Base-by-base conservation (phyloP, 2,888 invertebrate genomes). In the Trachelus stipa region DNA sequence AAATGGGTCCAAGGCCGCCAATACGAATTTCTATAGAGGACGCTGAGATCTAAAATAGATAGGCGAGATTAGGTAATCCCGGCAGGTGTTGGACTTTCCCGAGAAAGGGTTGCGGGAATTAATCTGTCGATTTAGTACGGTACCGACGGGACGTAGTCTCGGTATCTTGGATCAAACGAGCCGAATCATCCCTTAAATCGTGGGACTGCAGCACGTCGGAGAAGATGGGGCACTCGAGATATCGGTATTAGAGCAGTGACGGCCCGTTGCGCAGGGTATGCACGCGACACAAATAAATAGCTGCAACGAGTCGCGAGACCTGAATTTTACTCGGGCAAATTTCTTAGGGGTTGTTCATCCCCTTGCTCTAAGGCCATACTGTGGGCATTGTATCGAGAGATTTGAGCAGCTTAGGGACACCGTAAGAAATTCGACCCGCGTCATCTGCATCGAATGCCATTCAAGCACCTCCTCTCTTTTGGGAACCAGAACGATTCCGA, bases 61-160 rank as follows among this genome's bases (percentile, higher is more conserved):
- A 40, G 40, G 15, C 40, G 15, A 40, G 40, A 40, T 40, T 40
- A 30, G 69, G 69, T 69, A 69, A 69, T 69, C n/a, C 69, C 69
- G 69, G 69, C 69, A 69, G 69, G 69, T 69, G 69, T 69, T 69
- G n/a, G 69, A 30, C 1, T 69, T 30, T 69, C n/a, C 30, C 11
- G 80, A 73, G 78, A 82, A 85, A 85, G 85, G 85, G 85, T 86
- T 83, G 80, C 80, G 30, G 69, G 30, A 23, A 30, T 81, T 80
- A 84, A 85, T 83, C 82, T 85, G 80, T 79, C 81, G 84, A 85
- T 85, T 84, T 82, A 81, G 75, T 82, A 83, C 82, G 81, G 79
- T 82, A 82, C 85, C 78, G 81, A 80, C 80, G 78, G 68, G 78
- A 30, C 11, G 12, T 3, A 33, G 30, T 40, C 40, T 6, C 15